phyloP scores from a whole-genome alignment of 2,113 vertebrate species.

The Onychorhynchus coronatus region DNA sequence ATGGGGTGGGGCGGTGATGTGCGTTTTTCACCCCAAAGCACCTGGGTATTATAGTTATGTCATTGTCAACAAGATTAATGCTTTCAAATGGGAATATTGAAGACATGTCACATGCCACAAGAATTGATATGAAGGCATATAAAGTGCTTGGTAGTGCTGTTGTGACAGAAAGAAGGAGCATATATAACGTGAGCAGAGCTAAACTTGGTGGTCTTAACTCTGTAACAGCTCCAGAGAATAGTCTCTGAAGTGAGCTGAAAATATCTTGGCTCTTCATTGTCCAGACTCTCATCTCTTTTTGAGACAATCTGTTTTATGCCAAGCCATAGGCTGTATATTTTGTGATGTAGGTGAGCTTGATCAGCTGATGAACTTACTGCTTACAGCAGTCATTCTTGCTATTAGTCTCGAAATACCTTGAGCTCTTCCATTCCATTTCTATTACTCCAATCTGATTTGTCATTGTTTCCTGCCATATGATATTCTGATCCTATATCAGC shows the following conservation, averaged over 20 bases:
- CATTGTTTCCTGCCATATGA: neutral
- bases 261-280: neutral
- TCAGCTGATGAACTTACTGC: neutral
- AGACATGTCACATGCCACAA: neutral
- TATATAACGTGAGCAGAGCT: neutral
- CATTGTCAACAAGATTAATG: neutral
- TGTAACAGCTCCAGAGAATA: neutral
- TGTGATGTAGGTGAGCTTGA: neutral
- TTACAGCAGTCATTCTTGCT: neutral
- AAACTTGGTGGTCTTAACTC: neutral
- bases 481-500: neutral
- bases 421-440: slow-evolving; percentile 6
- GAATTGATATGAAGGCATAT: neutral
- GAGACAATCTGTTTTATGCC: neutral
- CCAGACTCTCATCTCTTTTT: neutral
- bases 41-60: neutral
- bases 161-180: neutral
- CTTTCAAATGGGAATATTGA: neutral
- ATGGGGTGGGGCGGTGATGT: too few relatives aligned
- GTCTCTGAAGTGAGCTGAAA: neutral
- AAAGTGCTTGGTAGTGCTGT: neutral
- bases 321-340: neutral
- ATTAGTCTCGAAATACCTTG: neutral
- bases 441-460: neutral
- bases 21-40: neutral